Base-by-base conservation (phyloP, 1,140 invertebrate species). In the Drosophila obscura region DNA sequence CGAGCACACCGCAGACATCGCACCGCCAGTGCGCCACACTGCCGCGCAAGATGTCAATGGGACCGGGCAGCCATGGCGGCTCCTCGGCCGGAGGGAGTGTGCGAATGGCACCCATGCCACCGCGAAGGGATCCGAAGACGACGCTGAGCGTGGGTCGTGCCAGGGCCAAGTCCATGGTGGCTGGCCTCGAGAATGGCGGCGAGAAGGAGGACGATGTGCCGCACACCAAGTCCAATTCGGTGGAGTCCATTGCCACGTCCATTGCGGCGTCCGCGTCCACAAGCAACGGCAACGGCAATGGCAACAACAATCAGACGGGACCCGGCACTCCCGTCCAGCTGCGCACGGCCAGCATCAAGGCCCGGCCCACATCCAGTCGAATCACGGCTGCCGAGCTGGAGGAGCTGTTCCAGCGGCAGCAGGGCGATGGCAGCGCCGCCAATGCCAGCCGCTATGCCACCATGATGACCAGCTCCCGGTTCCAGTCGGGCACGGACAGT, bases 91-190 rank as follows among this genome's bases (percentile, higher is more conserved):
- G 82, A 0, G 93, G 93, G 26, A 94, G 96, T 67, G 94, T 95
- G 50, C 95, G 82, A 4, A 85, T 94, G 44, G 97, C 97, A 5
- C 97, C 97, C 0, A 94, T 96, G 81, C 97, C 97, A 15, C 97
- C 97, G 1, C 93, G 96, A 57, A 93, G 98, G 59, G 97, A 99
- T 93, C 98, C 98, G 6, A 96, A 96, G 91, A 99, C 98, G 4
- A 98, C 97, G 8, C 93, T 99, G 7, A 98, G 97, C 90, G 97
- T 98, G 56, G 97, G 97, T 15, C 93, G 97, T 45, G 97, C 97
- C 13, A 92, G 97, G 71, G 97, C 97, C 43, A 95, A 96, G 91
- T 97, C 96, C 31, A 97, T 98, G 96, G 96, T 98, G 15, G 96
- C 96, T 13, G 96, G 96, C 45, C 93, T 97, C 71, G 95, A 94